Conservation (phyloP, 1,140 invertebrate genomes). For the Musca vetustissima region DNA sequence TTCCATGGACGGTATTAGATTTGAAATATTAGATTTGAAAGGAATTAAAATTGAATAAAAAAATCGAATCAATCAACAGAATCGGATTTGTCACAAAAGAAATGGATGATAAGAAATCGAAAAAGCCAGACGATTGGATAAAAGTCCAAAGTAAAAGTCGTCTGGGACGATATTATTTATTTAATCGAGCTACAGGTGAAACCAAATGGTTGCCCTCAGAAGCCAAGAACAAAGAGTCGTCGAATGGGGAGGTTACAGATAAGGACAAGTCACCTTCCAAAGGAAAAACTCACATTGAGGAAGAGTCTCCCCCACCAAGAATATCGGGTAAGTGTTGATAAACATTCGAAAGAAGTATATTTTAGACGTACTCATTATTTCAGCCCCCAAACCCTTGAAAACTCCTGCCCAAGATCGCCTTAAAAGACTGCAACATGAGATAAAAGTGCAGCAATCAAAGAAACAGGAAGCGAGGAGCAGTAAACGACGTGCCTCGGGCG, state of each 20-base stretch:
- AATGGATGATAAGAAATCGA: slow-evolving; percentile 1
- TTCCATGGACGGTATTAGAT: too few relatives aligned
- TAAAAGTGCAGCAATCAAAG: slow-evolving; percentile 30
- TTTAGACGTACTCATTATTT: neutral
- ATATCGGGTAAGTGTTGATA: slow-evolving; percentile 4
- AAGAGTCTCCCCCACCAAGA: slow-evolving; percentile 2
- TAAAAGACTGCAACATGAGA: slow-evolving; percentile 38
- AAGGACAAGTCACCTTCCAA: neutral
- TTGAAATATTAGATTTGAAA: too few relatives aligned
- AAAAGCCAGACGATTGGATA: slow-evolving; percentile 27
- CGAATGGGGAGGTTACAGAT: neutral
- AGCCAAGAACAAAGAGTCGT: neutral
- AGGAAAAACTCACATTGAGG: neutral
- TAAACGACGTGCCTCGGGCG: neutral
- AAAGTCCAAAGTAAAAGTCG: slow-evolving; percentile 15
- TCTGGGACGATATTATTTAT: slow-evolving; percentile 27
- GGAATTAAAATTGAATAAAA: too few relatives aligned
- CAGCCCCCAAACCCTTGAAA: neutral
- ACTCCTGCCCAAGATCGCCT: slow-evolving; percentile 43
- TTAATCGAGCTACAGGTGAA: slow-evolving; percentile 30
- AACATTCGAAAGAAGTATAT: neutral
- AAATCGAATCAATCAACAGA: too few relatives aligned
- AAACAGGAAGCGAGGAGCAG: neutral
- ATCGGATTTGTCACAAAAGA: neutral
- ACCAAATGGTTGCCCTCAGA: slow-evolving; percentile 18